A percentile compares a stretch with the other conserved stretches of the same genome.
Evolutionary conservation across 1,140 invertebrate species (phyloP).

Genomic region (Zaprionus gabonicus): DNA sequence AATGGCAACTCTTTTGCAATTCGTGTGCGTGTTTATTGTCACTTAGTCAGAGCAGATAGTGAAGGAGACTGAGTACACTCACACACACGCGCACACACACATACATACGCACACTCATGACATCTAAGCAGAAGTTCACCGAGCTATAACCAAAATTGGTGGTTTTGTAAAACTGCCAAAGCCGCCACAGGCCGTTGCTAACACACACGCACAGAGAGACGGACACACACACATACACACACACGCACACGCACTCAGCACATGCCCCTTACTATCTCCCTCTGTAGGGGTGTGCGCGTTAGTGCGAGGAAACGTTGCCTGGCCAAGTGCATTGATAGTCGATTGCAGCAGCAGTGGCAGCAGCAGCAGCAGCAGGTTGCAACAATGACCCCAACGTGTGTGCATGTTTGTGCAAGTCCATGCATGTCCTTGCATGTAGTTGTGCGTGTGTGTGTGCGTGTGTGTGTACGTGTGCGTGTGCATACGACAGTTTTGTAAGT

Average conservation of each 20-base stretch:
- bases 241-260: neutral
- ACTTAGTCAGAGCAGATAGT: conserved; percentile 30
- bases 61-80: neutral
- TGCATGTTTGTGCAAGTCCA: neutral
- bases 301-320: conserved; percentile 37
- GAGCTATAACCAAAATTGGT: conserved; percentile 73
- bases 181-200: conserved; percentile 47
- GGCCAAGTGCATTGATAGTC: conserved; percentile 73
- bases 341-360: conserved; percentile 60
- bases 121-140: conserved; percentile 42
- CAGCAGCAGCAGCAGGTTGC: conserved; percentile 49
- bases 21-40: conserved; percentile 55
- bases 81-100: neutral
- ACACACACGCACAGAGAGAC: conserved; percentile 1
- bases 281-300: conserved; percentile 7
- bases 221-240: neutral
- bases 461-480: conserved; percentile 9
- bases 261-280: neutral
- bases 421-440: conserved; percentile 16
- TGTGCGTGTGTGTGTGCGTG: conserved; percentile 21
- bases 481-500: conserved; percentile 57
- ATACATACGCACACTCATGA: too few relatives aligned
- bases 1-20: conserved; percentile 53
- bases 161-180: conserved; percentile 75
- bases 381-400: conserved; percentile 38